A percentile compares a stretch with the other conserved stretches of the same genome.
These are phyloP conservation scores for Neotragus pygmaeus DNA, from an alignment of 2,113 vertebrate genomes.

Conservation along the genomic window DNA sequence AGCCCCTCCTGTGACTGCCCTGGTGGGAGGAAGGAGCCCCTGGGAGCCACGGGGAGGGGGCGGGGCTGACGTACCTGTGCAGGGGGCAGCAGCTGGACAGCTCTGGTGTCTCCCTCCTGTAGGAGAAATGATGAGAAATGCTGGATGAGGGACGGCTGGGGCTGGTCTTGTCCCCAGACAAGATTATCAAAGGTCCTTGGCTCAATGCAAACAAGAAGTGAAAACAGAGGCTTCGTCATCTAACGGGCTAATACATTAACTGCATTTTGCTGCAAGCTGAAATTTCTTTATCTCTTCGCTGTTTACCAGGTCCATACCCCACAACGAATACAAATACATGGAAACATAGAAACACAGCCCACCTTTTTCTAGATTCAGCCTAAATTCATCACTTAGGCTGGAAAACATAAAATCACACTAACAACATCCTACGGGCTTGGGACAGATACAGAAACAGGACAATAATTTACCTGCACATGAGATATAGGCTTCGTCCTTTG, in stretches of 20 bases:
- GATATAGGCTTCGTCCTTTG: background rate
- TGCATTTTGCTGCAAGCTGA: background rate
- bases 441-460: background rate
- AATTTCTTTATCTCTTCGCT: background rate
- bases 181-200: background rate
- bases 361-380: background rate
- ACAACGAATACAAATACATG: background rate
- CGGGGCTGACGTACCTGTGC: background rate
- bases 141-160: background rate
- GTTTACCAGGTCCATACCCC: background rate
- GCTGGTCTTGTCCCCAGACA: background rate
- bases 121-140: background rate
- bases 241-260: background rate
- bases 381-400: background rate
- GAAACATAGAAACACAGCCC: background rate
- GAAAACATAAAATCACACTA: background rate
- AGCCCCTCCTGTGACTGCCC: no score
- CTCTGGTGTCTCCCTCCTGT: background rate
- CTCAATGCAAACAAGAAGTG: background rate
- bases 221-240: background rate
- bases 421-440: background rate
- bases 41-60: rapidly evolving
- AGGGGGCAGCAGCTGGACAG: background rate
- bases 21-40: no score
- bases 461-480: slow-evolving; percentile 17